Evolutionary conservation across 64 coral and sea anemone genomes (phyloP).

Genomic region (Dendrophyllia cribrosa): DNA sequence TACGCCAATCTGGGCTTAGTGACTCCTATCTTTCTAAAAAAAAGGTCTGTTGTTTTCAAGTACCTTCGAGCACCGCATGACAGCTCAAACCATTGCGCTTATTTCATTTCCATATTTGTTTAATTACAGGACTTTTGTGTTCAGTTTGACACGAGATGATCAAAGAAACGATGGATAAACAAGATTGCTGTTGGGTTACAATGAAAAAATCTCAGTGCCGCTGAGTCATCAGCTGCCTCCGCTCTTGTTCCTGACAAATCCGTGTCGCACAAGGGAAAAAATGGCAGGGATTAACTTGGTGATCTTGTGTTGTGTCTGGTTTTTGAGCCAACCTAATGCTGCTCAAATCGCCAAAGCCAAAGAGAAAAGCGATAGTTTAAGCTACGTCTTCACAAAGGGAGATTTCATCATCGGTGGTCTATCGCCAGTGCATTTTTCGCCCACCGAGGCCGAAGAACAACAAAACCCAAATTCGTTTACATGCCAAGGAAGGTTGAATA

Average conservation of each 20-base stretch:
- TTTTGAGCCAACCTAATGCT: not conserved
- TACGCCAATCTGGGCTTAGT: not conserved
- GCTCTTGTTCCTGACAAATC: not conserved
- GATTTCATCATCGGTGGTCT: slow-evolving; percentile 87
- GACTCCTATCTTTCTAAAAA: not conserved
- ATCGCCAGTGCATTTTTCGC: slow-evolving; percentile 87
- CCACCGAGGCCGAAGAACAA: slow-evolving; percentile 52
- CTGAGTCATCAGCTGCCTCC: not conserved
- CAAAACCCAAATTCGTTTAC: slow-evolving; percentile 69
- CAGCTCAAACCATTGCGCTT: not conserved
- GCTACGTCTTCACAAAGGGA: slow-evolving; percentile 70
- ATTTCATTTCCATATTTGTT: slow-evolving; percentile 48
- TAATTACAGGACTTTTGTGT: not conserved
- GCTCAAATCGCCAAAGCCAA: not conserved
- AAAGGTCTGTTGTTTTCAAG: not conserved
- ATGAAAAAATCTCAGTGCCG: not conserved
- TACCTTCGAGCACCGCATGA: not conserved
- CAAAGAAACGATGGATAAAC: not conserved
- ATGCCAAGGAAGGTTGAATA: slow-evolving; percentile 78
- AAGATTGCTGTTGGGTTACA: not conserved
- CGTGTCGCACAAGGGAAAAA: not conserved
- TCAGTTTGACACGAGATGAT: not conserved
- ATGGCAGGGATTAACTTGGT: not conserved
- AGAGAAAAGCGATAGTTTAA: slow-evolving; percentile 7
- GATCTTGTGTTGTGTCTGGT: not conserved